Base-by-base conservation (phyloP, 2,888 invertebrate genomes). In the Altica lythri region DNA sequence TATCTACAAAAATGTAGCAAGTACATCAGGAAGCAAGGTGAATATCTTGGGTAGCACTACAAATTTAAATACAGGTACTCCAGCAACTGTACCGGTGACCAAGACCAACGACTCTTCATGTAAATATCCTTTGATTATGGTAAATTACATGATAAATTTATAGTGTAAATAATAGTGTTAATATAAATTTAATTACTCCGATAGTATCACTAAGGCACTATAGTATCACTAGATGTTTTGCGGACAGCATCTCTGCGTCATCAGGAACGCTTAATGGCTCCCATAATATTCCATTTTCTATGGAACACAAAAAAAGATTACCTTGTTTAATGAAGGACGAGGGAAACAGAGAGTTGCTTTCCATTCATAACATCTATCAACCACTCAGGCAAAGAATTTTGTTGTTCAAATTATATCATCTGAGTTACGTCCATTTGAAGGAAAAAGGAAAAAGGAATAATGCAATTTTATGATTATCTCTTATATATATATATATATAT, bases 221-320 rank as follows among this genome's bases (percentile, higher is more conserved):
- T n/a, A n/a, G n/a, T n/a, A n/a, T 87, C 90, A 1, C 81, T 84
- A 0, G 91, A 92, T 74, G 90, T 92, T 4, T 80, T 91, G 65
- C 83, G 90, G 19, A 92, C 91, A 0, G 90, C 92, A 47, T 87
- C 89, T 27, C 89, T 93, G 70, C 84, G 94, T 0, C 94, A 95
- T 76, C 88, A 90, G 61, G 90, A 92, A 66, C 94, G 94, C 0
- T 81, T 93, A 40, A 94, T 94, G 94, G 88, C 89, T 46, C 89
- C 93, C 0, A 81, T 83, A 74, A 85, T 90, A 57, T 85, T 88
- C 68, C 89, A 89, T 70, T 82, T 88, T 53, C 77, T 90, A 14
- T 84, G 84, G 30, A 79, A 4, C 81, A 80, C 53, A 82, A 83
- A 64, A 79, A 83, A 5, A 78, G 81, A 43, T 75, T 91, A 58